Base-by-base conservation (phyloP, 2,113 vertebrate genomes). In the Piaya cayana region DNA sequence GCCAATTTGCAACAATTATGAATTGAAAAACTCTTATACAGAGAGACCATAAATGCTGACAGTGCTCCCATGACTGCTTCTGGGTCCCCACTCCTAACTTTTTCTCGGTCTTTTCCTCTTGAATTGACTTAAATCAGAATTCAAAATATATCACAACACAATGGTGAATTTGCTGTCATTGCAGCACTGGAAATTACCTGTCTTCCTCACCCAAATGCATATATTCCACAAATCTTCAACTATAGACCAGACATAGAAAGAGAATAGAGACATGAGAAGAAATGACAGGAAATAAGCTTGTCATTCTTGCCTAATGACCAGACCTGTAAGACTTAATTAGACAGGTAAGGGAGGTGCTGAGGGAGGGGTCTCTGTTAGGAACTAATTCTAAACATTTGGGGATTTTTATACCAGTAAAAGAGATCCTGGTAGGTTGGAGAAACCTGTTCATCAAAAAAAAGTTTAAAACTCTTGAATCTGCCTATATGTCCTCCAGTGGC, bases 401-500 rank as follows among this genome's bases (percentile, higher is more conserved):
- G 1, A 2, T 11, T 68, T 82, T 76, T 53, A 37, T n/a, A 42
- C 6, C 36, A 77, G 6, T 74, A 63, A 34, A 60, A 26, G 18
- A 53, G 5, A 76, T 84, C 86, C 53, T 71, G 49, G 8, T 75
- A 43, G 27, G 19, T 47, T 63, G 25, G 37, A 80, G 34, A 83
- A 95, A 45, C 29, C 10, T 88, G 81, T 78, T 82, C 39, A 84
- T 80, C 76, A 49, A 74, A 95, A 84, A 32, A 22, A 92, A 89
- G n/a, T 52, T 42, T 75, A 75, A 97, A 78, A 68, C 29, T 58
- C 29, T 36, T 60, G 60, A 91, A 91, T 65, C 53, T 84, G 39
- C 49, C 63, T 79, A 27, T 37, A 29, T 92, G 86, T 62, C 74
- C 58, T 93, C 65, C 86, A 92, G 86, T 95, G 94, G 94, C 83